These are phyloP conservation scores for Chascanopsetta lugubris DNA, from an alignment of 2,113 vertebrate species.

Conservation along the genomic window DNA sequence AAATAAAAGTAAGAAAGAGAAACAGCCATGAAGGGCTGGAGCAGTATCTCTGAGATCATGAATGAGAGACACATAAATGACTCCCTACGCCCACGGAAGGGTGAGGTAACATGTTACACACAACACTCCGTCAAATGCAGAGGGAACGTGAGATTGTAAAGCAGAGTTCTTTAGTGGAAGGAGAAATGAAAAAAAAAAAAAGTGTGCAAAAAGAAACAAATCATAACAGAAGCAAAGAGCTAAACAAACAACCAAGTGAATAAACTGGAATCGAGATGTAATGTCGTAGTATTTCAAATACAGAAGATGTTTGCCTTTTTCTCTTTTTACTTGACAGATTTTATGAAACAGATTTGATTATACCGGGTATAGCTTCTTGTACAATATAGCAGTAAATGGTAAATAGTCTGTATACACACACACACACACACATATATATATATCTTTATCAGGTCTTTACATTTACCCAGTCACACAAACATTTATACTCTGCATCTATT, in stretches of 20 bases:
- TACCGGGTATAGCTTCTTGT: too few species aligned
- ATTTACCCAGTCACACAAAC: too few species aligned
- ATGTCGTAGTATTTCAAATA: neutral
- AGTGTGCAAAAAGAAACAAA: neutral
- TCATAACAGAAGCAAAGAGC: neutral
- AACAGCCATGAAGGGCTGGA: neutral
- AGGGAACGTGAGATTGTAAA: neutral
- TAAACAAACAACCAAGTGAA: neutral
- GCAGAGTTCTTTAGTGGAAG: neutral
- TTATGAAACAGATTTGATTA: too few species aligned
- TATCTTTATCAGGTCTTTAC: too few species aligned
- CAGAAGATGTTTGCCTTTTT: neutral
- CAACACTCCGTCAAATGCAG: neutral
- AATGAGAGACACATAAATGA: conserved; percentile 4
- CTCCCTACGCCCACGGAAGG: neutral
- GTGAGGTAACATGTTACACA: neutral
- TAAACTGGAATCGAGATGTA: neutral
- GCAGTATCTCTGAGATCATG: neutral
- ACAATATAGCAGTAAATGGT: neutral
- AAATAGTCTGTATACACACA: too few species aligned
- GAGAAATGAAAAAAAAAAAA: neutral
- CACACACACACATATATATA: too few species aligned
- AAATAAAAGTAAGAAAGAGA: neutral
- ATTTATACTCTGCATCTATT: too few species aligned
- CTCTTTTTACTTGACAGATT: too few species aligned